Evolutionary conservation across 1,140 invertebrate species (phyloP).

Genomic region (Uloborus diversus): DNA sequence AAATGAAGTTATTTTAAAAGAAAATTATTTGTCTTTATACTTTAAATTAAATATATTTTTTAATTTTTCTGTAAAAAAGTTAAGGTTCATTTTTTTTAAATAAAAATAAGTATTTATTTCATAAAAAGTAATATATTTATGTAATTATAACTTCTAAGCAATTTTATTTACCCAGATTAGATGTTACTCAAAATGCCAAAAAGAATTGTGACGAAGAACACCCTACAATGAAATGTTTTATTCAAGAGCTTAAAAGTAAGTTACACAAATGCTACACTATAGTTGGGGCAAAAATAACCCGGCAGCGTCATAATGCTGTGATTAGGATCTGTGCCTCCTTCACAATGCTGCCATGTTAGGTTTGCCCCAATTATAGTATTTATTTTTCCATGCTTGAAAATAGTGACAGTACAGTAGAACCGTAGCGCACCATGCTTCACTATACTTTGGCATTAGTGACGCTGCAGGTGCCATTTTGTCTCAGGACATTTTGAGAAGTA

Average conservation of each 20-base stretch:
- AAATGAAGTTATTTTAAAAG: not conserved
- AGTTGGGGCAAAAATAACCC: no score
- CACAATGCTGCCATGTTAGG: not conserved
- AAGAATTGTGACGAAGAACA: not conserved
- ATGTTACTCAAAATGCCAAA: not conserved
- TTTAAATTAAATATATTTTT: not conserved
- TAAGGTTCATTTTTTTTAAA: not conserved
- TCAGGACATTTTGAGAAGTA: no score
- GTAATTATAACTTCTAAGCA: not conserved
- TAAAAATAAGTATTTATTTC: not conserved
- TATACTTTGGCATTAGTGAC: not conserved
- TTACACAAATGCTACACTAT: not conserved
- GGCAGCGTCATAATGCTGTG: no score
- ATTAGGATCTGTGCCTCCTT: not conserved
- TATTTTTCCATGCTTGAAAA: not conserved
- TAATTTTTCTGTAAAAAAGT: not conserved
- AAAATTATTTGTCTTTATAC: not conserved
- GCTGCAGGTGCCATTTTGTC: no score
- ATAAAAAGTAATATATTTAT: no score
- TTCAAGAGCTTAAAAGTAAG: constrained; percentile 1
- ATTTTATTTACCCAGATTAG: constrained; percentile 25
- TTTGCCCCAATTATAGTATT: no score
- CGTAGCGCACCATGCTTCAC: not conserved
- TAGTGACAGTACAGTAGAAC: not conserved
- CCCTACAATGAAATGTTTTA: not conserved